Conservation (phyloP, 2,113 vertebrate genomes). For the Lasiurus cinereus region DNA sequence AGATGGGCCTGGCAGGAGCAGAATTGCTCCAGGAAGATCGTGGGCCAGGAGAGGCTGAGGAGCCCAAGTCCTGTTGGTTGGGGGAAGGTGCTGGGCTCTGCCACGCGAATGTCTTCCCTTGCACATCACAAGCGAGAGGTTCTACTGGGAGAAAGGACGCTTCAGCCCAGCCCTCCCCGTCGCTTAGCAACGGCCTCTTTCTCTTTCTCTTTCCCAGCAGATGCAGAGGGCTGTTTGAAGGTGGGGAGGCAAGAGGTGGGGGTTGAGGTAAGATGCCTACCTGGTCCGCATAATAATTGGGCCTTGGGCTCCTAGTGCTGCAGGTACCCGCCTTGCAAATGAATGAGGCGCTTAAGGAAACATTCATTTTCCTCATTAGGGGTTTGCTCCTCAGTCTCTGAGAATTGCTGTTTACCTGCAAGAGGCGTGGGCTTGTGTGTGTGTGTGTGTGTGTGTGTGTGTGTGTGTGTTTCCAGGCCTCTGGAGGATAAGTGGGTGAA, state of each 20-base stretch:
- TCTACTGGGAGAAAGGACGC: neutral
- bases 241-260: neutral
- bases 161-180: neutral
- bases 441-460: neutral
- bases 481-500: neutral
- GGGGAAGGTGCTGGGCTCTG: neutral
- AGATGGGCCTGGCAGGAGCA: fast-evolving
- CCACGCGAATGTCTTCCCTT: neutral
- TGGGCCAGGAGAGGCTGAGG: neutral
- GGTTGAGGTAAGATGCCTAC: neutral
- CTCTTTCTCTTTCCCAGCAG: conserved; percentile 30
- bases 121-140: neutral
- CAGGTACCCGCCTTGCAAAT: neutral
- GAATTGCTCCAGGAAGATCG: neutral
- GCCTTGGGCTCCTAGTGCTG: neutral
- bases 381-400: neutral
- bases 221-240: neutral
- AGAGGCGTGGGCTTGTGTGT: neutral
- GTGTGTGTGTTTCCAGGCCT: neutral
- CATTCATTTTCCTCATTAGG: neutral
- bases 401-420: conserved; percentile 22
- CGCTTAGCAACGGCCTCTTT: conserved; percentile 64
- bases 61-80: neutral
- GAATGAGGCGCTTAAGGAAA: neutral
- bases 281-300: neutral